These are phyloP conservation scores for Megaceryle torquata DNA, from an alignment of 2,113 vertebrate species.

Conservation along the genomic window DNA sequence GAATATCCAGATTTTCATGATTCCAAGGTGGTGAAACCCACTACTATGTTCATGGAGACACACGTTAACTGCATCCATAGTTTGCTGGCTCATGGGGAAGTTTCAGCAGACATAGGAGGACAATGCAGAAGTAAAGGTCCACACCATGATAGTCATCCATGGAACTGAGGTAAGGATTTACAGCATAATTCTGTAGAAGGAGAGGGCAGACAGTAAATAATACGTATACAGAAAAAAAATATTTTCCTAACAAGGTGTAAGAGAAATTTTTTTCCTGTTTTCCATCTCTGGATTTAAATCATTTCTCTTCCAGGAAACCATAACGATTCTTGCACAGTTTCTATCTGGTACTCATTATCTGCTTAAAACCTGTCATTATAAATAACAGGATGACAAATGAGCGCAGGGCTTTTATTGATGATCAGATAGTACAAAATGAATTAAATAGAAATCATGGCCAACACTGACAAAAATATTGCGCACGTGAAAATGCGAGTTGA, in stretches of 20 bases:
- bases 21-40: fast-evolving
- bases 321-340: background rate
- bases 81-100: background rate
- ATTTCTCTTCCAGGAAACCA: background rate
- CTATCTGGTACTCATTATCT: background rate
- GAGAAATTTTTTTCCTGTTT: background rate
- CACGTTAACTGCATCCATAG: background rate
- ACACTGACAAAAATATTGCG: background rate
- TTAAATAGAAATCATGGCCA: background rate
- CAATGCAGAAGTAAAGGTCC: background rate
- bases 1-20: background rate
- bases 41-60: background rate
- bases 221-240: background rate
- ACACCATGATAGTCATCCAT: background rate
- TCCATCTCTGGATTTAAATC: background rate
- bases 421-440: background rate
- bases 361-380: background rate
- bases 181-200: background rate
- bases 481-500: background rate
- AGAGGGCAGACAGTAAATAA: background rate
- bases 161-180: background rate
- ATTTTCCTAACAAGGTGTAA: background rate
- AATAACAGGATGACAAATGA: background rate
- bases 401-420: background rate
- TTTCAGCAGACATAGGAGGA: background rate